These are phyloP conservation scores for Protonemura montana DNA, from an alignment of 2,888 invertebrate genomes.

Conservation along the genomic window DNA sequence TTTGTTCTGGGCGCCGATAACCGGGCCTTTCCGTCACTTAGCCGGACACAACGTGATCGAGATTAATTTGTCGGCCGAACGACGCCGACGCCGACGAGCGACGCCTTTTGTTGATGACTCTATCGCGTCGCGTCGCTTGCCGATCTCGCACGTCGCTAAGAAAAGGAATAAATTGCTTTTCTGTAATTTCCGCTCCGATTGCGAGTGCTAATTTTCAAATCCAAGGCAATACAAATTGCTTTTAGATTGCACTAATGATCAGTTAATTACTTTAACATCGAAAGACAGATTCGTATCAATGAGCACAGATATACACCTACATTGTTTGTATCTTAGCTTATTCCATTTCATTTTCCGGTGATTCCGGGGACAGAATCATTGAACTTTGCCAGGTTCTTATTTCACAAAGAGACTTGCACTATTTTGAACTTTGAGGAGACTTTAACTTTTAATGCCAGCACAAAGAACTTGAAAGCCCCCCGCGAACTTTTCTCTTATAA, in stretches of 20 bases:
- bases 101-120: background rate
- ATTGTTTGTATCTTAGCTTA: background rate
- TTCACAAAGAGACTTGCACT: no score
- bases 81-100: background rate
- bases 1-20: background rate
- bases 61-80: background rate
- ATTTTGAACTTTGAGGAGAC: no score
- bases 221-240: background rate
- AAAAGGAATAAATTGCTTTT: constrained; percentile 22
- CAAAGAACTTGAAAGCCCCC: background rate
- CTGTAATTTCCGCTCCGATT: constrained; percentile 30
- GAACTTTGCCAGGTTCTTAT: no score
- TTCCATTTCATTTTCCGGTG: background rate
- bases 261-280: constrained; percentile 14
- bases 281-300: background rate
- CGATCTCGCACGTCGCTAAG: background rate
- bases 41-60: background rate
- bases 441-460: background rate
- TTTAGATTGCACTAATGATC: constrained; percentile 26
- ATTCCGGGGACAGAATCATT: background rate
- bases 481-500: background rate
- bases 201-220: constrained; percentile 10
- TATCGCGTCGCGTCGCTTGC: background rate
- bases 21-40: background rate
- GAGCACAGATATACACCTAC: background rate